Conservation (phyloP, 2,888 invertebrate species). For the Cephonodes hylas region DNA sequence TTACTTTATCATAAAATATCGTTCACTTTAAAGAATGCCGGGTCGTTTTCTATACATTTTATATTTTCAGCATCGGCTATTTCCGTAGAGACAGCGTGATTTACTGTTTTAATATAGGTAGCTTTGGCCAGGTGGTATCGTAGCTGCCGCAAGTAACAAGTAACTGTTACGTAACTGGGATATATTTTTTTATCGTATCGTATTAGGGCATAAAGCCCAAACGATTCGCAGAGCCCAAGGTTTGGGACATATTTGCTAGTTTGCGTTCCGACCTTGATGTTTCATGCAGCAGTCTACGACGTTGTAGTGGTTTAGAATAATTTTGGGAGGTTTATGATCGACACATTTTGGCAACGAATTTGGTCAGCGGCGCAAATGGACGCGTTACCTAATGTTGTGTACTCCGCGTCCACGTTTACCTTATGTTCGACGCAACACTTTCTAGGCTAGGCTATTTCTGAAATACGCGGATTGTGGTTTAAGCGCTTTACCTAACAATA, state of each 20-base stretch:
- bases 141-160: background rate
- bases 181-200: background rate
- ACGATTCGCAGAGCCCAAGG: slow-evolving; percentile 17
- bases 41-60: background rate
- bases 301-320: slow-evolving; percentile 36
- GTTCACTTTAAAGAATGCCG: background rate
- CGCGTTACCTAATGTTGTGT: slow-evolving; percentile 27
- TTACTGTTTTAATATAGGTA: background rate
- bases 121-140: background rate
- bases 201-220: background rate
- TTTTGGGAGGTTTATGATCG: slow-evolving; percentile 40
- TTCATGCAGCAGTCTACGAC: slow-evolving; percentile 22
- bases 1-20: background rate
- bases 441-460: slow-evolving; percentile 56
- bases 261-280: slow-evolving; percentile 23
- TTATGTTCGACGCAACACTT: slow-evolving; percentile 47
- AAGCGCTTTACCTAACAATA: slow-evolving; percentile 58
- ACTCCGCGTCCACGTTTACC: slow-evolving; percentile 28
- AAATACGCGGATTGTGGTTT: slow-evolving; percentile 48
- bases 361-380: slow-evolving; percentile 40
- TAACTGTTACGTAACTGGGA: background rate
- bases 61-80: background rate
- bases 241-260: slow-evolving; percentile 24
- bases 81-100: background rate
- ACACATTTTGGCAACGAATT: slow-evolving; percentile 44